Evolutionary conservation across 2,797 vertebrate species (phyloP).

Genomic region (Rhinoraja longicauda): DNA sequence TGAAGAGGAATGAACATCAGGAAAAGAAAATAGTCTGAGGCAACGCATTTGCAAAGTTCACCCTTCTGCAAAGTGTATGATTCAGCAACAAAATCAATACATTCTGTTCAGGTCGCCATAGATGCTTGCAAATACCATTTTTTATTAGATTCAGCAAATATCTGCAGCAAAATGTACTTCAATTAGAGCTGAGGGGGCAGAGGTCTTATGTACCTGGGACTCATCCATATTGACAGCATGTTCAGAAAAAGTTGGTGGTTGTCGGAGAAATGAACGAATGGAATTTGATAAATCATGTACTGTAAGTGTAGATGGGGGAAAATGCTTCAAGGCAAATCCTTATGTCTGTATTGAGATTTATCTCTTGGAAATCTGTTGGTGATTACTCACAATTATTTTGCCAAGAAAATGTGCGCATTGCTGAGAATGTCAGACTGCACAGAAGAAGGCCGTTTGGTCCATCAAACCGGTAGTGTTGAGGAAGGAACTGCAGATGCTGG

Average conservation of each 20-base stretch:
- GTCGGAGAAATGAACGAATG: not conserved
- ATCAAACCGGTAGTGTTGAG: not conserved
- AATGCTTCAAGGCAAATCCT: not conserved
- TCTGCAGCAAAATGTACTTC: not conserved
- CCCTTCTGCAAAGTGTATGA: not conserved
- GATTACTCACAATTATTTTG: not conserved
- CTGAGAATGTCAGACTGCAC: not conserved
- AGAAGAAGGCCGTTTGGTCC: not conserved
- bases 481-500: too few species aligned
- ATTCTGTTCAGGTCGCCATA: not conserved
- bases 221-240: not conserved
- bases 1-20: not conserved
- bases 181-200: not conserved
- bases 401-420: not conserved
- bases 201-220: not conserved
- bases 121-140: not conserved
- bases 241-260: not conserved
- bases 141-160: not conserved
- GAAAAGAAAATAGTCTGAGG: not conserved
- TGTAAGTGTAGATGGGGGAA: not conserved
- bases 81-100: not conserved
- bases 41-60: not conserved
- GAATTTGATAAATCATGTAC: not conserved
- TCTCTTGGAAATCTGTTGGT: not conserved
- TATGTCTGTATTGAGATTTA: not conserved